phyloP scores from a whole-genome alignment of 1,140 invertebrate genomes.

The Lepidostoma basale region DNA sequence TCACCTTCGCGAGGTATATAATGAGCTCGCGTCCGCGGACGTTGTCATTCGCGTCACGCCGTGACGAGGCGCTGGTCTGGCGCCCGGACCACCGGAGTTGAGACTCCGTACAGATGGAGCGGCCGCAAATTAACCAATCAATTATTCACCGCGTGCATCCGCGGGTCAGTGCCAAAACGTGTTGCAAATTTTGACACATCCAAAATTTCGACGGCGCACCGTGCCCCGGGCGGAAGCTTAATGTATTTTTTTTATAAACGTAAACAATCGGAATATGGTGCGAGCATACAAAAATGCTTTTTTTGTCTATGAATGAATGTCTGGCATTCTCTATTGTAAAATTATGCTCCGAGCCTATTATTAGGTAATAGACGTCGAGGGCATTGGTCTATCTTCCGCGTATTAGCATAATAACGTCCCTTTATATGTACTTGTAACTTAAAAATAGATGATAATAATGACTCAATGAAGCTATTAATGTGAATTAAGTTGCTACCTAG shows the following conservation, averaged over 20 bases:
- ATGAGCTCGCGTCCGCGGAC: too few relatives aligned
- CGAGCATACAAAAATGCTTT: background rate
- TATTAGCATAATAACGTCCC: too few relatives aligned
- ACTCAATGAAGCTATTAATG: too few relatives aligned
- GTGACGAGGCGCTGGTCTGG: background rate
- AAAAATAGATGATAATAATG: too few relatives aligned
- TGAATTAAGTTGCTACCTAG: too few relatives aligned
- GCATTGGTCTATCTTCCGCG: too few relatives aligned
- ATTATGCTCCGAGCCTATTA: too few relatives aligned
- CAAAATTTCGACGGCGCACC: background rate
- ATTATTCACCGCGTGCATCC: constrained; percentile 12
- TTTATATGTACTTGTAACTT: too few relatives aligned
- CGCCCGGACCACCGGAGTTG: constrained; percentile 2
- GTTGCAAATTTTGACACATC: constrained; percentile 34
- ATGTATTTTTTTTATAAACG: background rate
- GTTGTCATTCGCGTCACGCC: constrained; percentile 1
- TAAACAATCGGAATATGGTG: background rate
- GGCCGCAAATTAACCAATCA: constrained; percentile 24
- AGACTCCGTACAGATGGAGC: constrained; percentile 6
- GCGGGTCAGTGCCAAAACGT: constrained; percentile 21
- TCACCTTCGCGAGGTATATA: constrained; percentile 1
- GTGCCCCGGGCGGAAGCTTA: background rate
- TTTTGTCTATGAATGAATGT: too few relatives aligned
- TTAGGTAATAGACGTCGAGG: too few relatives aligned
- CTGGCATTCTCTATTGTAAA: too few relatives aligned